A percentile compares a stretch with the other conserved stretches of the same genome.
Evolutionary conservation across 2,797 vertebrate genomes (phyloP).

Genomic region (Choloepus didactylus): DNA sequence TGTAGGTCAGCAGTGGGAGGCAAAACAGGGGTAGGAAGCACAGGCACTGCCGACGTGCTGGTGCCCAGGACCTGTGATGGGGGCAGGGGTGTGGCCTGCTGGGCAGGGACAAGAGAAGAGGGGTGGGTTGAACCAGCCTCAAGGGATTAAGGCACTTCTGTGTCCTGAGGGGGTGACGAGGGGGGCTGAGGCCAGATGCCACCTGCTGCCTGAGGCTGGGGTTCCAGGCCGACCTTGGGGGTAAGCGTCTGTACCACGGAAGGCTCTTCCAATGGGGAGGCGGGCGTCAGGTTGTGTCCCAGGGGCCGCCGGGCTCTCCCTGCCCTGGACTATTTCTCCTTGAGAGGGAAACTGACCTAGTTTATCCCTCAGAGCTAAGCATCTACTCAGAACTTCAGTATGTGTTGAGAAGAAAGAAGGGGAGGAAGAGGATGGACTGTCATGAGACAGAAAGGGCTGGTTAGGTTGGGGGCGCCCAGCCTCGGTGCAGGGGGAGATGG

Average conservation of each 20-base stretch:
- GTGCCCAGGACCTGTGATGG: not conserved
- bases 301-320: not conserved
- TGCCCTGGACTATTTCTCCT: not conserved
- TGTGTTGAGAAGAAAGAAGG: not conserved
- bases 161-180: no score
- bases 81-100: not conserved
- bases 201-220: not conserved
- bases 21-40: not conserved
- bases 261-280: not conserved
- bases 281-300: not conserved
- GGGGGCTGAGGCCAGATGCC: not conserved
- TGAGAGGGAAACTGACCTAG: not conserved
- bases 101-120: rapidly evolving
- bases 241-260: not conserved
- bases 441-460: not conserved
- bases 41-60: not conserved
- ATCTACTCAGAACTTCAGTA: not conserved
- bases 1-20: not conserved
- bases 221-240: not conserved
- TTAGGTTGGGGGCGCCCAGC: no score
- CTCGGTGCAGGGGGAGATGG: rapidly evolving
- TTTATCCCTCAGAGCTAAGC: not conserved
- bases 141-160: not conserved
- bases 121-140: not conserved
- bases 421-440: no score